Evolutionary conservation across 2,888 invertebrate species (phyloP).

Genomic region (Polydesmus complanatus): DNA sequence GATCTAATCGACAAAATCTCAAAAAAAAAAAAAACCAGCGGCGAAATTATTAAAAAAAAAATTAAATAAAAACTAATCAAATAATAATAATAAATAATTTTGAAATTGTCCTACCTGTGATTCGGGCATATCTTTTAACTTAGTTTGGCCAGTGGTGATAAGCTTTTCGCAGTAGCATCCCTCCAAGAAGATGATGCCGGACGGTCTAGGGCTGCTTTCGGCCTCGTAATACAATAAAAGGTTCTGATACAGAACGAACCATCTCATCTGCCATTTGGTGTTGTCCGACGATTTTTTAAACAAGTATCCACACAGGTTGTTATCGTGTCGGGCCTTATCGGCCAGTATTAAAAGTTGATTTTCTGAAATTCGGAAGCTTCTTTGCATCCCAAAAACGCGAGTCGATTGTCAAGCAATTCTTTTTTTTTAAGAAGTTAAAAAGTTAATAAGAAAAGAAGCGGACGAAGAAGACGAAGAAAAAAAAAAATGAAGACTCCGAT

Average conservation of each 20-base stretch:
- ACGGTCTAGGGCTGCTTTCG: slow-evolving; percentile 60
- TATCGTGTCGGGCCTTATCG: slow-evolving; percentile 70
- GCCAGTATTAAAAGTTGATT: slow-evolving; percentile 69
- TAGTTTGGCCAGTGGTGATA: slow-evolving; percentile 33
- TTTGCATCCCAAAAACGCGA: slow-evolving; percentile 46
- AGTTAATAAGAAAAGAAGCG: too few species aligned
- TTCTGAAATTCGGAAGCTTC: slow-evolving; percentile 70
- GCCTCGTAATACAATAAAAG: slow-evolving; percentile 81
- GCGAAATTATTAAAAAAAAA: neutral
- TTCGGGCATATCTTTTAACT: slow-evolving; percentile 27
- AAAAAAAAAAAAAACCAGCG: too few species aligned
- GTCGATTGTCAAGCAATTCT: neutral
- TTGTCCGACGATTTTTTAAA: slow-evolving; percentile 73
- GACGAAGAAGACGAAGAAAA: too few species aligned
- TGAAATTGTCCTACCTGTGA: slow-evolving; percentile 8
- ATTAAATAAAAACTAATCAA: neutral
- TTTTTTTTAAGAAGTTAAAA: too few species aligned
- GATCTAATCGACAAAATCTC: too few species aligned
- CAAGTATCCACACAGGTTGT: slow-evolving; percentile 65
- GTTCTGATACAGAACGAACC: slow-evolving; percentile 52
- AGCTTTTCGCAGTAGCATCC: slow-evolving; percentile 75
- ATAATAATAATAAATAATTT: slow-evolving; percentile 1
- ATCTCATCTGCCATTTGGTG: slow-evolving; percentile 63
- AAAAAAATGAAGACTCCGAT: too few species aligned
- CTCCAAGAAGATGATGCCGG: slow-evolving; percentile 70